A percentile compares a stretch with the other conserved stretches of the same genome.
Conservation (phyloP, 2,113 vertebrate species). For the Crocuta crocuta region DNA sequence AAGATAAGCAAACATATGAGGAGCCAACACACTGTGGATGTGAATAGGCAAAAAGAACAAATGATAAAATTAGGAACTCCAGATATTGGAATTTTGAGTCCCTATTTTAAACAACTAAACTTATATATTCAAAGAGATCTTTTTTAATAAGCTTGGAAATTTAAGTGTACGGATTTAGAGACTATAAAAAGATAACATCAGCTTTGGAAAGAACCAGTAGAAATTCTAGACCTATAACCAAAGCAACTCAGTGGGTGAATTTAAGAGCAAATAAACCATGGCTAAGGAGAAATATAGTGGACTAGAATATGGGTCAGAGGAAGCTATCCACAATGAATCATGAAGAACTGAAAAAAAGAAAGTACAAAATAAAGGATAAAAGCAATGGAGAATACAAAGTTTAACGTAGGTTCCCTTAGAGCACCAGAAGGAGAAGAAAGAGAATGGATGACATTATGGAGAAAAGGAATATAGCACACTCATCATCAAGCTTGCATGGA, state of each 20-base stretch:
- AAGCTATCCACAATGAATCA: not conserved
- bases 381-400: not conserved
- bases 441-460: not conserved
- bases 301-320: not conserved
- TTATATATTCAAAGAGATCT: not conserved
- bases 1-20: not conserved
- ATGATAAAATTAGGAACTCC: not conserved
- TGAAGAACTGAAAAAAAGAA: not conserved
- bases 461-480: no score
- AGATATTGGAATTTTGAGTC: not conserved
- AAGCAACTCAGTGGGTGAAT: not conserved
- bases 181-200: not conserved
- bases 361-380: not conserved
- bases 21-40: not conserved
- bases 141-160: not conserved
- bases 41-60: not conserved
- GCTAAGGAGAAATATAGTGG: not conserved
- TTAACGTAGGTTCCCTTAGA: not conserved
- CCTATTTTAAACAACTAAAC: not conserved
- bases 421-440: not conserved
- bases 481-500: slow-evolving; percentile 77
- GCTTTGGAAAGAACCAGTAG: not conserved
- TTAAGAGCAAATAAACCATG: not conserved
- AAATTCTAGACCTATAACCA: not conserved
- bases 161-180: not conserved